A percentile compares a stretch with the other conserved stretches of the same genome.
phyloP scores from a whole-genome alignment of 2,797 vertebrate genomes.

The Parotocinclus haroldoi region DNA sequence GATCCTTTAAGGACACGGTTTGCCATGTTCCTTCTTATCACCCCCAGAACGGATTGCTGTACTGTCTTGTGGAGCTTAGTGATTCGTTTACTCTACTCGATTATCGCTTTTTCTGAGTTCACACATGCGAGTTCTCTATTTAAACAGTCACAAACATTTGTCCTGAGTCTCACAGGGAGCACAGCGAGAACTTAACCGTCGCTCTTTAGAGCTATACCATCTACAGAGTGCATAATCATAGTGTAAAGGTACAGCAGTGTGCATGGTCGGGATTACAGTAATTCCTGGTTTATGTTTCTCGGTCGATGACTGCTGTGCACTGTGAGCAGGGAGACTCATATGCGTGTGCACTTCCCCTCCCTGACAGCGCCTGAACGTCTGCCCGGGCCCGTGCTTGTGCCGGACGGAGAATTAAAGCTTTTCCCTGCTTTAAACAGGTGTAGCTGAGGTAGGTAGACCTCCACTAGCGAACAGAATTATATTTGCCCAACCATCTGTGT shows the following conservation, averaged over 20 bases:
- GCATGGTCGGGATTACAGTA: constrained; percentile 43
- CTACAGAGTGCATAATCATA: constrained; percentile 16
- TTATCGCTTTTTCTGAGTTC: too few species aligned
- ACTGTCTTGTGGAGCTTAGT: too few species aligned
- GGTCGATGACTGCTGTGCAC: constrained; percentile 56
- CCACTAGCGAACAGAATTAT: constrained; percentile 68
- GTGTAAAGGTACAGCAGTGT: constrained; percentile 40
- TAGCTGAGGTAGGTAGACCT: constrained; percentile 69
- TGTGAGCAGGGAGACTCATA: constrained; percentile 31
- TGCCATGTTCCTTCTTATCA: constrained; percentile 21
- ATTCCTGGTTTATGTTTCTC: constrained; percentile 60
- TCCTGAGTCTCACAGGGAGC: too few species aligned
- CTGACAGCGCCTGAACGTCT: constrained; percentile 61
- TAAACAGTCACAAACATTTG: too few species aligned
- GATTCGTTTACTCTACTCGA: too few species aligned
- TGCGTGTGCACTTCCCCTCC: constrained; percentile 55
- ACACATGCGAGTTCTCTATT: too few species aligned
- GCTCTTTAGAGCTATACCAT: background rate
- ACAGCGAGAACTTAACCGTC: too few species aligned
- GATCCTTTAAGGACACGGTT: constrained; percentile 6
- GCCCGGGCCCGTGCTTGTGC: constrained; percentile 30
- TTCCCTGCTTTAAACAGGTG: constrained; percentile 77
- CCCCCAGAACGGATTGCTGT: too few species aligned
- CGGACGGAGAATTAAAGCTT: background rate
- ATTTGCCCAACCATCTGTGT: constrained; percentile 71